Conservation (phyloP, 2,797 vertebrate species). For the Melanotaenia parkinsoni region DNA sequence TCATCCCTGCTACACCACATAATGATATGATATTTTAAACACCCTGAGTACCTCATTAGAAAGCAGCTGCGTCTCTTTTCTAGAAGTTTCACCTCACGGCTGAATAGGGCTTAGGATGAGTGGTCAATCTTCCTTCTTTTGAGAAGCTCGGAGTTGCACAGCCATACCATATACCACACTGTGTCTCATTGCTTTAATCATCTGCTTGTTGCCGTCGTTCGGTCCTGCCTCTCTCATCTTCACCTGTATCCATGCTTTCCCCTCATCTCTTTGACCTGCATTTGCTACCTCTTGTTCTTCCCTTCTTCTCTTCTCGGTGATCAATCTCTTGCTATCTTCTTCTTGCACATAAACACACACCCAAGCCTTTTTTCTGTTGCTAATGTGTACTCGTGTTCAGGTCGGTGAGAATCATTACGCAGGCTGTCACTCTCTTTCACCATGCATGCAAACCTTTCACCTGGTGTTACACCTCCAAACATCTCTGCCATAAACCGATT, state of each 20-base stretch:
- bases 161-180: no score
- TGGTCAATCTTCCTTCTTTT: no score
- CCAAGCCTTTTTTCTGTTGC: conserved; percentile 19
- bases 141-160: no score
- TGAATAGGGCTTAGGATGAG: no score
- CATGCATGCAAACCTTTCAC: conserved; percentile 23
- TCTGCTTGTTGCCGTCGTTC: conserved; percentile 2
- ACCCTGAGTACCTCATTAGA: not conserved
- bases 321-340: no score
- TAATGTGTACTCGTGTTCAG: conserved; percentile 39
- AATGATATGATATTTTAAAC: no score
- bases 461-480: conserved; percentile 33
- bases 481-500: conserved; percentile 50
- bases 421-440: conserved; percentile 42
- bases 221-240: not conserved
- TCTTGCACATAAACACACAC: conserved; percentile 18
- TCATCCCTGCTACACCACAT: no score
- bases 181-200: no score
- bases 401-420: conserved; percentile 54
- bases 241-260: not conserved
- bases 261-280: not conserved
- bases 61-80: no score
- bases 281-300: not conserved
- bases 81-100: no score
- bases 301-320: not conserved